These are phyloP conservation scores for Forbesichthys papilliferus DNA, from an alignment of 2,113 vertebrate genomes.

Conservation along the genomic window DNA sequence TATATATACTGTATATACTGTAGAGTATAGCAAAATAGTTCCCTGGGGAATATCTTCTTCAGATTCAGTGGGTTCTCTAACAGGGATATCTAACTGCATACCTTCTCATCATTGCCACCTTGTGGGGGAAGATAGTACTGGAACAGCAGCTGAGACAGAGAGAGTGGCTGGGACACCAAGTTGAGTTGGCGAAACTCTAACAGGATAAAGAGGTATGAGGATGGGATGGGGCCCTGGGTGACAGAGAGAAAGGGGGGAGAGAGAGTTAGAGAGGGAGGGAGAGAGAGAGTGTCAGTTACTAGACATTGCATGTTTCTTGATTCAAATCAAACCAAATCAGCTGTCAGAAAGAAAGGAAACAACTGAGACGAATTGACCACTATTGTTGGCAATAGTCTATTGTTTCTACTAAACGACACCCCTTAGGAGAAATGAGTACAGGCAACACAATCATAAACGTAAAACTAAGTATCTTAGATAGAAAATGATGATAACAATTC, in stretches of 20 bases:
- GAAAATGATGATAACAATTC: too few relatives aligned
- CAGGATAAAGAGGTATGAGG: conserved; percentile 81
- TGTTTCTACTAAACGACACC: too few relatives aligned
- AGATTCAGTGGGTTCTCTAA: neutral
- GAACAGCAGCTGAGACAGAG: conserved; percentile 84
- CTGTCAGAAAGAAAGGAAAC: too few relatives aligned
- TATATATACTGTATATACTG: too few relatives aligned
- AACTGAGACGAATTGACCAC: too few relatives aligned
- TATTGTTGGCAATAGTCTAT: too few relatives aligned
- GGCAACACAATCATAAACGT: too few relatives aligned
- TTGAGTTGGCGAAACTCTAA: conserved; percentile 91
- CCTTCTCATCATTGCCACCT: conserved; percentile 46
- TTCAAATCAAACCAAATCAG: too few relatives aligned
- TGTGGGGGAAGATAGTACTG: conserved; percentile 75
- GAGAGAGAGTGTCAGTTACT: neutral
- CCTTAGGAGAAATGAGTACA: too few relatives aligned
- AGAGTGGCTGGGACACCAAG: conserved; percentile 71
- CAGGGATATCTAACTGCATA: neutral
- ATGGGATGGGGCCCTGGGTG: conserved; percentile 68
- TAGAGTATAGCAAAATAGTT: neutral
- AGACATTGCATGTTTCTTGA: neutral
- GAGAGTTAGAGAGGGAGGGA: neutral
- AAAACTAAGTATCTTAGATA: too few relatives aligned
- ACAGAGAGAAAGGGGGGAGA: neutral
- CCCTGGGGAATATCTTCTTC: neutral